Evolutionary conservation across 2,888 invertebrate species (phyloP), one percentile per base, ranked within the genome.

Genomic region (Ichneumoninae sp.): DNA sequence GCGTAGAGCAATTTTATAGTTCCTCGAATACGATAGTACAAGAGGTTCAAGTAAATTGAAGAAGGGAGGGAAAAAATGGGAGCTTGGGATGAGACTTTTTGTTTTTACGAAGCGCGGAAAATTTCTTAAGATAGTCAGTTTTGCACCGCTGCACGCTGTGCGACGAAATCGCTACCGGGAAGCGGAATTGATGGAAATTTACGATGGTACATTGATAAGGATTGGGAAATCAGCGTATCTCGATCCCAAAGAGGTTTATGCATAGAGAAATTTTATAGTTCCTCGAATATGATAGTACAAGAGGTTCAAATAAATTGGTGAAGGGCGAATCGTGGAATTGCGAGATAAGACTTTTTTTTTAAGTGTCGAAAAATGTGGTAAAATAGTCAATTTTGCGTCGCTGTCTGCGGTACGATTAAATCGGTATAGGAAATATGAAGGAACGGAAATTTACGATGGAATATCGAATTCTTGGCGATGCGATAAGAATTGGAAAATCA

Each of bases 11-110:
- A 16, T 30, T 62, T 33, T 62, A 33, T 62, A 62, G 30, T 62
- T 62, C 62, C n/a, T 30, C 62, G 62, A 62, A 62, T 62, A 33
- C 3, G 44, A 47, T 47, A 47, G 44, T 47, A 47, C 30, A n/a
- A 62, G 30, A 62, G 22, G 22, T 57, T 57, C 57, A 2, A 57
- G 57, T 57, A 22, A 57, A 13, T 26, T 22, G 10, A 16, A 47
- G 44, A 47, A 47, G 44, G 4, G 3, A 40, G 0, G 4, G 1
- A 47, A 3, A 47, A 16, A 47, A 47, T 47, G 44, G 44, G 16
- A 47, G 16, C 16, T 47, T 47, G 13, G 16, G 44, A 47, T 47
- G 44, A 4, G 13, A 47, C 3, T 47, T 47, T 47, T 47, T 47
- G 40, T 40, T 40, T 5, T 40, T 3, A 10, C 8, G 40, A 40